Base-by-base conservation (phyloP, 2,888 invertebrate genomes). In the Drosophila lutescens region DNA sequence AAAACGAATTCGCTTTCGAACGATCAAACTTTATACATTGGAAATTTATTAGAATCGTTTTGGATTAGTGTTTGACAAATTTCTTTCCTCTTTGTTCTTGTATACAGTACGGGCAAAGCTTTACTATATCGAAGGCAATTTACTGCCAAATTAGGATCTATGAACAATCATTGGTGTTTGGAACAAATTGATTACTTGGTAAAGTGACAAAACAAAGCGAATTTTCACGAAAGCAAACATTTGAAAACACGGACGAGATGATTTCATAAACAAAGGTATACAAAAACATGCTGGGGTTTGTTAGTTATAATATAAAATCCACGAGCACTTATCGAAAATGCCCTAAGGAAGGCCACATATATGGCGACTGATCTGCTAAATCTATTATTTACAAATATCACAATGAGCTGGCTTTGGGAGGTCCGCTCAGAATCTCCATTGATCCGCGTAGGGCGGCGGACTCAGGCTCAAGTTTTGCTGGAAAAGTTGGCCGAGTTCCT, bases 321-420 rank as follows among this genome's bases (percentile, higher is more conserved):
- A 3, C 41, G 20, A 1, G 67, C 82, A 81, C 66, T 65, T 87
- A 6, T 73, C 70, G 66, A 69, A 68, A 78, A 78, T 76, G 76
- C 74, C 5, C 12, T 17, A 59, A 47, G 32, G 51, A 67, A 32
- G 15, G 34, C 40, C 41, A 74, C n/a, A 57, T 4, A n/a, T 9
- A 10, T 49, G 30, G 49, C 49, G 12, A 44, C 20, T 51, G 20
- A 72, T 12, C 34, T 43, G 15, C 20, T 43, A n/a, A 38, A 13
- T 36, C 17, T 66, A 20, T 34, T 23, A 30, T 41, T 12, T 50
- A 44, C 41, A 44, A 43, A 50, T 50, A 70, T 70, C 74, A 70
- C 74, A 70, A 44, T 13, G 15, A 32, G 38, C 17, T 26, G 47
- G 15, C 20, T 13, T 4, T 5, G 3, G 10, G 10, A 0, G 23